These are phyloP conservation scores for Diphyllodes magnificus DNA, from an alignment of 2,113 vertebrate species.

Conservation along the genomic window DNA sequence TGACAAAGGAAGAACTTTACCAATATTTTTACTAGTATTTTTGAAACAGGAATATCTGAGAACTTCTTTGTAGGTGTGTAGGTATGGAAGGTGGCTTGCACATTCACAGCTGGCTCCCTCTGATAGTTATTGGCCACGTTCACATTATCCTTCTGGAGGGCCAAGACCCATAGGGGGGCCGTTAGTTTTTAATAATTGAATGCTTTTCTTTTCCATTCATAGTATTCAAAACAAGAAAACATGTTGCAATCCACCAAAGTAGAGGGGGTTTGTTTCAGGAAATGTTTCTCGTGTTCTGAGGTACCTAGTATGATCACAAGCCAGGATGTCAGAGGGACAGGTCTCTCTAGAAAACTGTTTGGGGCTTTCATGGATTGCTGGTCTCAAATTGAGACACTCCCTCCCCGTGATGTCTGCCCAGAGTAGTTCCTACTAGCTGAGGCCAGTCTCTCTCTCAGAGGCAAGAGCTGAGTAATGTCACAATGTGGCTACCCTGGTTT, in stretches of 20 bases:
- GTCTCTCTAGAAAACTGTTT: not conserved
- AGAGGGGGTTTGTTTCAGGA: not conserved
- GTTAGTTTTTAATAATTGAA: not conserved
- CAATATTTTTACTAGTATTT: not conserved
- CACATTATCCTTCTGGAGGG: not conserved
- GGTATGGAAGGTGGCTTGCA: not conserved
- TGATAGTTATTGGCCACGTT: not conserved
- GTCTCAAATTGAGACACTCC: not conserved
- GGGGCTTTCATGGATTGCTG: accelerated
- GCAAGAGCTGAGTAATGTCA: not conserved
- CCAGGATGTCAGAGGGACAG: not conserved
- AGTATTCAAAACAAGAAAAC: not conserved
- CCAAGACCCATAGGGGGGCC: not conserved
- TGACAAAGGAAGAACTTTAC: not conserved
- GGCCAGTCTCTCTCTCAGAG: not conserved
- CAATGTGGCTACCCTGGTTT: not conserved
- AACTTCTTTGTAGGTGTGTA: not conserved
- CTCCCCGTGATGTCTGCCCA: not conserved
- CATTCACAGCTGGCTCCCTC: not conserved
- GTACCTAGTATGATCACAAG: accelerated
- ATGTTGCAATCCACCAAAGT: not conserved
- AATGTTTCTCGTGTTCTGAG: not conserved
- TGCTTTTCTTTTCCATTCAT: not conserved
- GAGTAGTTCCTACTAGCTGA: not conserved
- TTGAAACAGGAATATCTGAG: not conserved